phyloP scores from a whole-genome alignment of 2,888 invertebrate species.

The Drosophila fungiperda region DNA sequence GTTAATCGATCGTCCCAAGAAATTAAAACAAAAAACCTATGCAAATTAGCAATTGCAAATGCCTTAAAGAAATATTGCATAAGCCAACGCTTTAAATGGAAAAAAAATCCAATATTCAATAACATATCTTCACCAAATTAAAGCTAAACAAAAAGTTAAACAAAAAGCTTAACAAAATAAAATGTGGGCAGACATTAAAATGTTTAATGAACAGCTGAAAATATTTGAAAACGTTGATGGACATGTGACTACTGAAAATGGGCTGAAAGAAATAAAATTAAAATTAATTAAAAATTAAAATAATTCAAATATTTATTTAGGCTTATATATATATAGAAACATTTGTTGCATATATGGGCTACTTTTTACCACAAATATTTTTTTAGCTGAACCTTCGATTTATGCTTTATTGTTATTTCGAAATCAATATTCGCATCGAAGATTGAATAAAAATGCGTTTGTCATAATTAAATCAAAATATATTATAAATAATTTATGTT shows the following conservation, averaged over 20 bases:
- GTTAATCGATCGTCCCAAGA: slow-evolving; percentile 68
- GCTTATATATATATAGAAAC: not conserved
- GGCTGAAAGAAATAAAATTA: not conserved
- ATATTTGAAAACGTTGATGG: slow-evolving; percentile 7
- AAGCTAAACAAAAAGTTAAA: slow-evolving; percentile 42
- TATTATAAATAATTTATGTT: slow-evolving; percentile 15
- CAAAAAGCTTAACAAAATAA: not conserved
- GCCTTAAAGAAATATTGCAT: slow-evolving; percentile 45
- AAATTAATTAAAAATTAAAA: not conserved
- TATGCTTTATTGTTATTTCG: not conserved
- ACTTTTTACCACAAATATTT: not conserved
- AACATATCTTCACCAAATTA: slow-evolving; percentile 11
- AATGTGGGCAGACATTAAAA: slow-evolving; percentile 6
- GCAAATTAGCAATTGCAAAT: slow-evolving; percentile 64
- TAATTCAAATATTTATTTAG: not conserved
- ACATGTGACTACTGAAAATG: not conserved
- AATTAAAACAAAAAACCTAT: slow-evolving; percentile 72
- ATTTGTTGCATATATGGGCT: no score
- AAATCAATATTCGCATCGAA: not conserved
- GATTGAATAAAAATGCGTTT: not conserved
- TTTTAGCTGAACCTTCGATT: not conserved
- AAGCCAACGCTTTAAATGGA: slow-evolving; percentile 42
- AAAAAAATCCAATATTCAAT: slow-evolving; percentile 7
- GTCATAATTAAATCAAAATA: slow-evolving; percentile 10
- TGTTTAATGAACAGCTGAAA: slow-evolving; percentile 14